These are phyloP conservation scores for Chauna torquata DNA, from an alignment of 2,113 vertebrate genomes.

Conservation along the genomic window DNA sequence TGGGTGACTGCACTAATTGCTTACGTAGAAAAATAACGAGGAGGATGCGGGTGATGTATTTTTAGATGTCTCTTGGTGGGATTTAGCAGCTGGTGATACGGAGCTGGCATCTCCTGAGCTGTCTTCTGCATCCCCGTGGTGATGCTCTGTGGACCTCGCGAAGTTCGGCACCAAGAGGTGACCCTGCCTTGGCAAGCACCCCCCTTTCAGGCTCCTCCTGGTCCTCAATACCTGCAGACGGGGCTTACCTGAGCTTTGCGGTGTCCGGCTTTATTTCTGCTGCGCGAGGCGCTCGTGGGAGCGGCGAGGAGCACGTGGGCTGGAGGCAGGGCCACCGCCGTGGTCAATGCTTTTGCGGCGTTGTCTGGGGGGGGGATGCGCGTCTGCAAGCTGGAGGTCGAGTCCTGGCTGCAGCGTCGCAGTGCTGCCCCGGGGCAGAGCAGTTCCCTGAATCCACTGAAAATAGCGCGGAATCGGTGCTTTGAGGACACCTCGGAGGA, in stretches of 20 bases:
- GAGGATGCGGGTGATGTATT: constrained; percentile 60
- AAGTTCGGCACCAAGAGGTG: neutral
- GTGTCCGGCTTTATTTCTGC: neutral
- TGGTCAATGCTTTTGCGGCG: too few relatives aligned
- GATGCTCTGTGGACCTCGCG: neutral
- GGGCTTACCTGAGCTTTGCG: too few relatives aligned
- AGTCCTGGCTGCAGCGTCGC: neutral
- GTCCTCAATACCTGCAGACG: neutral
- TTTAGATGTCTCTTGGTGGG: constrained; percentile 65
- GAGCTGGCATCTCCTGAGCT: constrained; percentile 6
- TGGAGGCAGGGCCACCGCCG: too few relatives aligned
- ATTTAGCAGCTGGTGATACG: neutral
- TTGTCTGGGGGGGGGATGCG: too few relatives aligned
- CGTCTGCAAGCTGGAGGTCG: neutral
- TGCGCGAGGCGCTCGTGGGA: neutral
- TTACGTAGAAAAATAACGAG: constrained; percentile 63
- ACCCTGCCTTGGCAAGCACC: neutral
- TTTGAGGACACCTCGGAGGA: neutral
- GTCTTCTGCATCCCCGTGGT: neutral
- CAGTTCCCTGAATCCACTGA: neutral
- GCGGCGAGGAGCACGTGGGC: neutral
- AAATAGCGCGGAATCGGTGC: neutral
- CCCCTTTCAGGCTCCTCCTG: neutral
- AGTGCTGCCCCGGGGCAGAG: neutral
- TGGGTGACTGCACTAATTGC: constrained; percentile 62